Base-by-base conservation (phyloP, 2,888 invertebrate species). In the Hemistola chrysoprasaria region DNA sequence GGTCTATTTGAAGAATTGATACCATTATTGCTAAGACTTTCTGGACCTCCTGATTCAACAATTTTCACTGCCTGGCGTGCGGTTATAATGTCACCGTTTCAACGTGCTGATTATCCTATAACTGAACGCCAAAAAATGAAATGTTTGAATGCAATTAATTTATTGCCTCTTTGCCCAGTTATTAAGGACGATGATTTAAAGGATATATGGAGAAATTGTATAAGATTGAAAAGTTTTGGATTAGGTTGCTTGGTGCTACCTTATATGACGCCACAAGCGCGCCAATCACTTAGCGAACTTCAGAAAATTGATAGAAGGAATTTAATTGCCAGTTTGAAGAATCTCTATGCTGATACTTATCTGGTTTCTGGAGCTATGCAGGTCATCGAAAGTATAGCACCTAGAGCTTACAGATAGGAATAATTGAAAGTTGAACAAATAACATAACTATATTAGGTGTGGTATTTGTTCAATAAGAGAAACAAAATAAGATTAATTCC, bases 181-280 rank as follows among this genome's bases (percentile, higher is more conserved):
- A 72, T 85, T 26, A 82, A 79, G 59, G 85, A 86, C 59, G 80
- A 83, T 41, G 88, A 88, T 57, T 68, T 90, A 43, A 62, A 78
- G 39, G 81, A 82, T 59, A 80, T 90, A 54, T 90, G 89, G 88
- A 83, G 78, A 54, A 77, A 88, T 56, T 87, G 87, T 60, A 54
- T 90, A 5, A 72, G 86, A 44, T 81, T 81, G 49, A 87, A 86
- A 63, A 78, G 77, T 42, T 67, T 74, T 47, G 87, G 87, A 24
- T 59, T 90, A 36, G 90, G 85, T 23, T 85, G 86, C 53, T 69
- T 89, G 56, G 62, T 87, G 44, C 63, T 90, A 56, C 90, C 90
- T 6, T 89, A 89, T 40, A 82, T 89, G 73, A 78, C 80, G 10
- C 54, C 67, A 5, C 59, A 81, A 61, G 71, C 75, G 22, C 71